These are phyloP conservation scores for Ichneumoninae sp. DNA, from an alignment of 2,888 invertebrate genomes.

Conservation along the genomic window DNA sequence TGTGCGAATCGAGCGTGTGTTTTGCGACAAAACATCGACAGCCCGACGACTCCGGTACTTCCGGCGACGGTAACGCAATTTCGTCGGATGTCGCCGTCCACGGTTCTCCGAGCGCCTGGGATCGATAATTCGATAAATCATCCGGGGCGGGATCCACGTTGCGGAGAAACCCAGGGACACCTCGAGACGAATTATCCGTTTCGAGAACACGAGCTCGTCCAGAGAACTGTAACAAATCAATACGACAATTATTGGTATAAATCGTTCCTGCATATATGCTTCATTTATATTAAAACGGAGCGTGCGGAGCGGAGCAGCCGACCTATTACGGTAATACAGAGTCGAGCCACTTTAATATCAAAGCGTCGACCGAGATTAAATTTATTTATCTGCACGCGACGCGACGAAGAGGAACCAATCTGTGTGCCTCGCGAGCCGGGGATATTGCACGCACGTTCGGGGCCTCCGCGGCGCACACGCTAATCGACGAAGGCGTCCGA, in stretches of 20 bases:
- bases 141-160: background rate
- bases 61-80: slow-evolving; percentile 58
- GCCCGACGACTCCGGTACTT: slow-evolving; percentile 34
- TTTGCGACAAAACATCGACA: slow-evolving; percentile 38
- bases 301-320: background rate
- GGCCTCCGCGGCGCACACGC: slow-evolving; percentile 18
- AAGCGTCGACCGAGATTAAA: background rate
- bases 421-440: background rate
- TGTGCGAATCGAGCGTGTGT: background rate
- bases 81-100: slow-evolving; percentile 49
- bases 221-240: slow-evolving; percentile 10
- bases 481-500: slow-evolving; percentile 38
- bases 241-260: slow-evolving; percentile 1
- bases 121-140: slow-evolving; percentile 68
- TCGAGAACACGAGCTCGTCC: background rate
- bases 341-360: background rate
- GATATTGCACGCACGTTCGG: slow-evolving; percentile 1
- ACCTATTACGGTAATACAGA: background rate
- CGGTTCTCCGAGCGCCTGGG: slow-evolving; percentile 30
- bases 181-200: slow-evolving; percentile 23
- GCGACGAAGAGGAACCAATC: background rate
- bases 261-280: background rate
- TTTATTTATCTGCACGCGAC: slow-evolving; percentile 2
- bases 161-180: slow-evolving; percentile 2
- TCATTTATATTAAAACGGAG: background rate